phyloP scores from a whole-genome alignment of 1,140 invertebrate genomes.

The Zaprionus inermis region DNA sequence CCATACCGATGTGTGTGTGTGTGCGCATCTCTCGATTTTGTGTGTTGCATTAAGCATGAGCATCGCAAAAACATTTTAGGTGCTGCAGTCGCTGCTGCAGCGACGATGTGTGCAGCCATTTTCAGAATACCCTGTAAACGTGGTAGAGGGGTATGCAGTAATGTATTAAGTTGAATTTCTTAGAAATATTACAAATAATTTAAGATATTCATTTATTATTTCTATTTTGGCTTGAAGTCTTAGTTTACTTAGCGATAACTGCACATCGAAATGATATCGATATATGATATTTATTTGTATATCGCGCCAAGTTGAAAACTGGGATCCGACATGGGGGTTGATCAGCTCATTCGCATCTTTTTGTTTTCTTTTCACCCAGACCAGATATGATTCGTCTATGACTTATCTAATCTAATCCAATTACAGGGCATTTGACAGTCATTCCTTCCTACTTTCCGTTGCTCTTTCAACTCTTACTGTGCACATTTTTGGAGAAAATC shows the following conservation, averaged over 20 bases:
- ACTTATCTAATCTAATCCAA: neutral
- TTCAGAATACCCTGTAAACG: neutral
- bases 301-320: no score
- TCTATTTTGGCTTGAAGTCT: no score
- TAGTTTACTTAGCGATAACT: no score
- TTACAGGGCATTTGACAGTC: neutral
- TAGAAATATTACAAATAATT: no score
- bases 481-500: neutral
- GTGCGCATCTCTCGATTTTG: conserved; percentile 2
- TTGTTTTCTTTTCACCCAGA: no score
- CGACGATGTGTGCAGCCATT: neutral
- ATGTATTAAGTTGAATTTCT: no score
- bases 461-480: neutral
- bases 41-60: conserved; percentile 4
- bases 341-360: no score
- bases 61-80: conserved; percentile 7
- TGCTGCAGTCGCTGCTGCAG: conserved; percentile 1
- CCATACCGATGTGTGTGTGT: neutral
- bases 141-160: neutral
- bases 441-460: neutral
- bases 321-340: no score
- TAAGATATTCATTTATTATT: no score
- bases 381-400: no score
- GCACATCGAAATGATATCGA: no score
- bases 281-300: no score